Base-by-base conservation (phyloP, 2,888 invertebrate species). In the Mesochorus sp. region DNA sequence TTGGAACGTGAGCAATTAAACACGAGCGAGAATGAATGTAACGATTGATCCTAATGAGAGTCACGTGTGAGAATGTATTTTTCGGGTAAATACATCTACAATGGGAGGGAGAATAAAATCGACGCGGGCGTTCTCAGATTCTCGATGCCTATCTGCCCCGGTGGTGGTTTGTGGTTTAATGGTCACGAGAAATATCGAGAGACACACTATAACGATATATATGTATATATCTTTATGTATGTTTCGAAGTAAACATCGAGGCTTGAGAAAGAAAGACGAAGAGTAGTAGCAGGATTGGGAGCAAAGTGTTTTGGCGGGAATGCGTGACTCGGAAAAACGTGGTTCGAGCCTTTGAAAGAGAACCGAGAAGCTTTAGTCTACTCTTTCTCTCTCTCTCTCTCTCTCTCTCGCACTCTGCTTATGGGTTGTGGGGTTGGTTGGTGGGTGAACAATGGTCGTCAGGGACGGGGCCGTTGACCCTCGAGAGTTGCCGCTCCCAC, bases 381-480 rank as follows among this genome's bases (percentile, higher is more conserved):
- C 49, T n/a, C 26, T 10, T n/a, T 2, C n/a, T 51, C 14, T 31
- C 14, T 17, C 14, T 55, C 49, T 51, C 10, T 55, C 53, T 31
- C 53, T 55, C 53, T n/a, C 28, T 28, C 17, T 6, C 10, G 34
- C 12, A 34, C 47, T 39, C 26, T 39, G 49, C 14, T 42, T 55
- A 70, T 70, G 70, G 59, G 51, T 59, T 67, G 70, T 68, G 68
- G 86, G 87, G 86, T 86, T 85, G 86, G 81, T 82, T 62, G 74
- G 78, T 76, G 81, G 80, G 81, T 82, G 83, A 85, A 87, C 83
- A 81, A 84, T 83, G 83, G 83, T 83, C 83, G 82, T 82, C 81
- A 81, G 77, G 82, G 80, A 82, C 78, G 76, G 79, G 87, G 85
- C 79, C 87, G 74, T 86, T 87, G 87, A 87, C 85, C 87, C 84